These are phyloP conservation scores for Nematolebias whitei DNA, from an alignment of 2,113 vertebrate species.

Conservation along the genomic window DNA sequence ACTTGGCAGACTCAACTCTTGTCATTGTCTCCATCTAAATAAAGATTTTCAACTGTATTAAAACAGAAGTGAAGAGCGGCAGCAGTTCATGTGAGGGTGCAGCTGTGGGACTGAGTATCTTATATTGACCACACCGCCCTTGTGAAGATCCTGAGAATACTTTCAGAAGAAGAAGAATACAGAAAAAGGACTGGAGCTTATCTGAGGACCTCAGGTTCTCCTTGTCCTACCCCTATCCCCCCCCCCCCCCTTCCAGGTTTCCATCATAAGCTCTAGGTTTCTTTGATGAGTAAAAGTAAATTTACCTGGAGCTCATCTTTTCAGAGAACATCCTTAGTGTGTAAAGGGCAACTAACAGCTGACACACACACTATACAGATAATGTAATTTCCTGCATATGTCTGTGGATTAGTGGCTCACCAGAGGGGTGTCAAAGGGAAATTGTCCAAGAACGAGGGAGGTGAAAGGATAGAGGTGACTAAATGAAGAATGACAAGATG, in stretches of 20 bases:
- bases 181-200: constrained; percentile 35
- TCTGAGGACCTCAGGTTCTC: constrained; percentile 50
- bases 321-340: not conserved
- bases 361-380: constrained; percentile 25
- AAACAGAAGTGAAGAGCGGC: not conserved
- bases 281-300: constrained; percentile 17
- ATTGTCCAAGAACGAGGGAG: constrained; percentile 10
- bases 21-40: no score
- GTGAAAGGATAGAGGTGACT: constrained; percentile 19
- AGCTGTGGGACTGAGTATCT: constrained; percentile 23
- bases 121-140: constrained; percentile 14
- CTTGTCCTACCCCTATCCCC: constrained; percentile 2
- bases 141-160: constrained; percentile 38
- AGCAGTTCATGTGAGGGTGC: constrained; percentile 21
- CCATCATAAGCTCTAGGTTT: not conserved
- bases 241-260: constrained; percentile 4
- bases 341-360: constrained; percentile 1
- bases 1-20: not conserved
- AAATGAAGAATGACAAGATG: constrained; percentile 57
- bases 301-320: constrained; percentile 19
- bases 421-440: constrained; percentile 8
- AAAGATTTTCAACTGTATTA: not conserved
- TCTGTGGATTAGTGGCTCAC: constrained; percentile 42
- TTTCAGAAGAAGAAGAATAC: constrained; percentile 26
- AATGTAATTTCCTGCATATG: constrained; percentile 47